Conservation (phyloP, 2,113 vertebrate species). For the Coracopsis vasa region DNA sequence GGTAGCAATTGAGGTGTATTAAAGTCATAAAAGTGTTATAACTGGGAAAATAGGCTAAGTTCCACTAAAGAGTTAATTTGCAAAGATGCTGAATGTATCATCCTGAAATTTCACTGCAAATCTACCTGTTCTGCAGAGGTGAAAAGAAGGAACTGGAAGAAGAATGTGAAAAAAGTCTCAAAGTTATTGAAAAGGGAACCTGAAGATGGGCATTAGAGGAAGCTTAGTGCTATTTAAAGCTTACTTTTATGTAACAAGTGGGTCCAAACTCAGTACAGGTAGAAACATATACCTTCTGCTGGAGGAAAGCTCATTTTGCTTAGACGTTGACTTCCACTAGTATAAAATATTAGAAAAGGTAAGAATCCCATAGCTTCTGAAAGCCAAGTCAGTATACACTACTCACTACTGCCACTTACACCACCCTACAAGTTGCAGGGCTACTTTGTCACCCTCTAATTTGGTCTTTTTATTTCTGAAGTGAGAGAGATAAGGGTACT, state of each 20-base stretch:
- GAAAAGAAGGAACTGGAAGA: background rate
- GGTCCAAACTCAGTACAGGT: background rate
- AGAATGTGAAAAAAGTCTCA: background rate
- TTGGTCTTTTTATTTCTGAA: constrained; percentile 45
- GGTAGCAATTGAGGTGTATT: background rate
- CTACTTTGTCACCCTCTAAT: constrained; percentile 47
- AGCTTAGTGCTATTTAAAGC: background rate
- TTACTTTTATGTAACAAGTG: background rate
- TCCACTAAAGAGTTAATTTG: background rate
- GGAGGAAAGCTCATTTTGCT: background rate
- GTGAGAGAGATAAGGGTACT: constrained; percentile 35
- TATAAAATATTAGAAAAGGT: background rate
- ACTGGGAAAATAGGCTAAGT: background rate
- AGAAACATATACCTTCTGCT: background rate
- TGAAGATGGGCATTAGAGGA: background rate
- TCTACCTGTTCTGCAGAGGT: background rate
- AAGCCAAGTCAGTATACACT: background rate
- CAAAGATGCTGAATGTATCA: background rate
- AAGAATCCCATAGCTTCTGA: background rate
- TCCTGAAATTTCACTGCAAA: background rate
- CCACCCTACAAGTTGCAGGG: background rate
- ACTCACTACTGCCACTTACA: background rate
- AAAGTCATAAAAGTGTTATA: background rate
- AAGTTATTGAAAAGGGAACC: background rate
- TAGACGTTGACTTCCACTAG: background rate